A percentile compares a stretch with the other conserved stretches of the same genome.
phyloP scores from a whole-genome alignment of 1,140 invertebrate species.

The Fopius arisanus region DNA sequence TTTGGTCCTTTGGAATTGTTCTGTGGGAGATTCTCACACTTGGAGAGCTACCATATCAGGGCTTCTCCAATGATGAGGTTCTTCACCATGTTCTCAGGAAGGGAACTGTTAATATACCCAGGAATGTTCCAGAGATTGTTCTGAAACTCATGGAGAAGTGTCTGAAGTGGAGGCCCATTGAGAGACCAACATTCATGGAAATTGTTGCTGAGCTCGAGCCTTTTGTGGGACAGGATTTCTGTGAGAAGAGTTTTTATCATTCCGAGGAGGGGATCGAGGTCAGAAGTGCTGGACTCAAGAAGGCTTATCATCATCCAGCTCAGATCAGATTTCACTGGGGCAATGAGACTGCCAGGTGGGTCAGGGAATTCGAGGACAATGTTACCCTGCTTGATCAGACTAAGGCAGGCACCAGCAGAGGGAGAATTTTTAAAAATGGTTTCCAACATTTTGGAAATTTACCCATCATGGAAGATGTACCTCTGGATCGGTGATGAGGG shows the following conservation, averaged over 20 bases:
- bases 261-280: constrained; percentile 59
- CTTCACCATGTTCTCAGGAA: constrained; percentile 74
- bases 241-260: constrained; percentile 65
- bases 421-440: constrained; percentile 53
- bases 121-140: constrained; percentile 59
- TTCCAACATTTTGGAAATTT: constrained; percentile 51
- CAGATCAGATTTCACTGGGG: constrained; percentile 53
- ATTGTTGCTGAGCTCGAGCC: constrained; percentile 63
- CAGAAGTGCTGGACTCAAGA: constrained; percentile 46
- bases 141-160: constrained; percentile 62
- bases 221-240: constrained; percentile 59
- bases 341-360: constrained; percentile 53
- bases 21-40: constrained; percentile 81
- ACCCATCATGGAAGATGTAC: constrained; percentile 46
- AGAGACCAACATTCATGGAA: constrained; percentile 60
- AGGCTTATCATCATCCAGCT: constrained; percentile 50
- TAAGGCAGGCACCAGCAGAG: constrained; percentile 45
- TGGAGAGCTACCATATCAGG: constrained; percentile 79
- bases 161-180: constrained; percentile 61
- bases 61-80: constrained; percentile 70
- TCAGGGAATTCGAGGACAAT: constrained; percentile 54
- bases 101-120: constrained; percentile 71
- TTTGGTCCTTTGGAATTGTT: constrained; percentile 81
- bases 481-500: constrained; percentile 47
- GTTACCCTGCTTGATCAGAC: constrained; percentile 52